A percentile compares a stretch with the other conserved stretches of the same genome.
Evolutionary conservation across 64 coral and sea anemone genomes (phyloP).

Genomic region (Platygyra sinensis): DNA sequence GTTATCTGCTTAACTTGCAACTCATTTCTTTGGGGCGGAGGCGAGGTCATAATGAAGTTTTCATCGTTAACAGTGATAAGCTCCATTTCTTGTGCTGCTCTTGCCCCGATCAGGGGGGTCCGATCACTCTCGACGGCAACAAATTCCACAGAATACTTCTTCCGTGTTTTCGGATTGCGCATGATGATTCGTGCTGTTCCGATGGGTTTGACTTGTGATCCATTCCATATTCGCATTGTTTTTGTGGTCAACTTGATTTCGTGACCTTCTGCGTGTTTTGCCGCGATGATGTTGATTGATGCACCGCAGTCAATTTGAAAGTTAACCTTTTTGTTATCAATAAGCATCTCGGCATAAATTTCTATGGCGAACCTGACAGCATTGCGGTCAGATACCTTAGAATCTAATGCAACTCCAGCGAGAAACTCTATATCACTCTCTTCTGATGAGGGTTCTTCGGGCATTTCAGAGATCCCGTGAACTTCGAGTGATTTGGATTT

Average conservation of each 20-base stretch:
- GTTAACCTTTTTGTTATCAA: slow-evolving; percentile 6
- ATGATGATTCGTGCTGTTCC: slow-evolving; percentile 14
- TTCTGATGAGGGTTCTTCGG: neutral
- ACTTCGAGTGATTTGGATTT: neutral
- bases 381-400: neutral
- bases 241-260: slow-evolving; percentile 8
- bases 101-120: slow-evolving; percentile 30
- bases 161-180: slow-evolving; percentile 38
- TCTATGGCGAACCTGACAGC: neutral
- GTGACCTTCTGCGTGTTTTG: no score
- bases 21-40: neutral
- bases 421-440: neutral
- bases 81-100: slow-evolving; percentile 26
- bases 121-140: neutral
- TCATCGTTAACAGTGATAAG: slow-evolving; percentile 38
- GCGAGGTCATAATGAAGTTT: slow-evolving; percentile 37
- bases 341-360: neutral
- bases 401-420: neutral
- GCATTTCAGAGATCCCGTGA: neutral
- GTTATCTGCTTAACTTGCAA: slow-evolving; percentile 17
- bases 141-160: slow-evolving; percentile 54
- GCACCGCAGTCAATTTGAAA: slow-evolving; percentile 8
- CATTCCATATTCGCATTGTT: slow-evolving; percentile 60
- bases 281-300: no score
- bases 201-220: slow-evolving; percentile 37